phyloP scores from a whole-genome alignment of 92 coral and sea anemone genomes.

The Bergia puertoricense region DNA sequence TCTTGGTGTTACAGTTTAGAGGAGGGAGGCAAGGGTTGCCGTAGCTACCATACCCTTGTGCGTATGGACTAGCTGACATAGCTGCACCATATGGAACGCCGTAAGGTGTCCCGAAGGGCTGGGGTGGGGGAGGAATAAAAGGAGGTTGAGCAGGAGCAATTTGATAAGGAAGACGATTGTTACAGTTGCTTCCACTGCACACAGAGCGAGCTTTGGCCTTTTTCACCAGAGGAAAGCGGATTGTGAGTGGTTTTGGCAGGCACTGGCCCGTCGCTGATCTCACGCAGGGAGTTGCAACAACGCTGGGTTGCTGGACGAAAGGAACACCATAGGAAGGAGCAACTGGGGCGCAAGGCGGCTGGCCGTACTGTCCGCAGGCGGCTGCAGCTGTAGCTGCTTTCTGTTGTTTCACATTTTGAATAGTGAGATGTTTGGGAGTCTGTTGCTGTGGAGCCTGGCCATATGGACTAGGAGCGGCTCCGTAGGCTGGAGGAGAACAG shows the following conservation, averaged over 20 bases:
- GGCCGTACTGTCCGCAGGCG: constrained; percentile 39
- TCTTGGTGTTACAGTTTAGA: neutral
- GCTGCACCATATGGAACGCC: constrained; percentile 38
- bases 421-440: constrained; percentile 34
- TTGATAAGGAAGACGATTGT: constrained; percentile 21
- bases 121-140: constrained; percentile 7
- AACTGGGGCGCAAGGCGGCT: constrained; percentile 31
- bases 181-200: constrained; percentile 17
- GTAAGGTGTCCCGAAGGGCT: constrained; percentile 39
- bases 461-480: constrained; percentile 47
- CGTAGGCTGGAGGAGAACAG: constrained; percentile 51
- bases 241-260: constrained; percentile 17
- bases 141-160: constrained; percentile 34
- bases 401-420: constrained; percentile 28
- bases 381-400: constrained; percentile 35
- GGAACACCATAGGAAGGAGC: constrained; percentile 16
- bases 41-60: neutral
- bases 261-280: constrained; percentile 33
- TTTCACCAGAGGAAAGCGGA: constrained; percentile 33
- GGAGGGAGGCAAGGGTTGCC: constrained; percentile 39
- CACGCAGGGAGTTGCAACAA: constrained; percentile 32
- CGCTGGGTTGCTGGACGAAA: constrained; percentile 14
- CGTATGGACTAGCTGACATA: constrained; percentile 19
- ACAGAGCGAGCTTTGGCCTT: constrained; percentile 30
- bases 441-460: constrained; percentile 39